These are phyloP conservation scores for Herpetotheres cachinnans DNA, from an alignment of 2,113 vertebrate species.

Conservation along the genomic window DNA sequence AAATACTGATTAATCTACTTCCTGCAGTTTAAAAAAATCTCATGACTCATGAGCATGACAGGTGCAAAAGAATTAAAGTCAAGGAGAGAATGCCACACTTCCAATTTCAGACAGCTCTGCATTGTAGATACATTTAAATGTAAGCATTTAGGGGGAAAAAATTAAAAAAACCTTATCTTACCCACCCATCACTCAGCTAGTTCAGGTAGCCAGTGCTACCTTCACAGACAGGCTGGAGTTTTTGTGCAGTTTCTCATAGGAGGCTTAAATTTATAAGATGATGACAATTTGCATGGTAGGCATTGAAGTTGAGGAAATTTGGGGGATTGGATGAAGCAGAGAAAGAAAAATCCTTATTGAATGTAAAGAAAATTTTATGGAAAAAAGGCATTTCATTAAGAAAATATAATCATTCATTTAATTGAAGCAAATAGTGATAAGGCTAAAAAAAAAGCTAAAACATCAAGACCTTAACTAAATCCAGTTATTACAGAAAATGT, in stretches of 20 bases:
- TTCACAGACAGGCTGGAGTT: neutral
- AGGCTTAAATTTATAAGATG: neutral
- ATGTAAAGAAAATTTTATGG: neutral
- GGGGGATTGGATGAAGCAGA: neutral
- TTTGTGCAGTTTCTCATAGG: neutral
- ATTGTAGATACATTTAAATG: slow-evolving; percentile 20
- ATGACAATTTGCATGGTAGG: neutral
- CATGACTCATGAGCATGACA: slow-evolving; percentile 19
- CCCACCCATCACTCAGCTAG: neutral
- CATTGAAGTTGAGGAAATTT: neutral
- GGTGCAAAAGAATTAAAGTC: neutral
- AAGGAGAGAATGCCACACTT: neutral
- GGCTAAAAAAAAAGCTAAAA: neutral
- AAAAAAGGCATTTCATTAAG: neutral
- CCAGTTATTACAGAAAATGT: neutral
- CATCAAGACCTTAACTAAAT: neutral
- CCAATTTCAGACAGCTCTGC: slow-evolving; percentile 5
- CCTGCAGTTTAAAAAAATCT: neutral
- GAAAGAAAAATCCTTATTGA: neutral
- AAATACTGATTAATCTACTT: slow-evolving; percentile 28
- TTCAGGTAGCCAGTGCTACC: neutral
- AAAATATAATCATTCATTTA: neutral
- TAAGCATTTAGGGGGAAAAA: neutral
- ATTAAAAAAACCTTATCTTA: neutral
- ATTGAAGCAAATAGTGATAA: neutral